A percentile compares a stretch with the other conserved stretches of the same genome.
phyloP scores from a whole-genome alignment of 2,113 vertebrate species.

The Trematocara nigrifrons region DNA sequence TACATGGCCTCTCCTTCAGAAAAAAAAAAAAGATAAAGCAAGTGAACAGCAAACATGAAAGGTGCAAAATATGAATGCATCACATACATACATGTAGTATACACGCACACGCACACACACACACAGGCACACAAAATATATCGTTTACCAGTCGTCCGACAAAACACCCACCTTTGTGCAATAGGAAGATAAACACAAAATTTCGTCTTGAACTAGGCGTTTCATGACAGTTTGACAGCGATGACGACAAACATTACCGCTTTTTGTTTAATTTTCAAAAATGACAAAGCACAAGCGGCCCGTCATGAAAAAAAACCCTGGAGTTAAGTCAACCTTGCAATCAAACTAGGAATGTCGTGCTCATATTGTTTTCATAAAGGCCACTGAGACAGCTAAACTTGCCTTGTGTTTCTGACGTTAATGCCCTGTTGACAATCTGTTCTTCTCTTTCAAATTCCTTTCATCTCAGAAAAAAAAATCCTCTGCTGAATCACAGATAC shows the following conservation, averaged over 20 bases:
- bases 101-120: background rate
- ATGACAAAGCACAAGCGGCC: constrained; percentile 24
- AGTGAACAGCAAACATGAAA: constrained; percentile 3
- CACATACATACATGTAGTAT: constrained; percentile 42
- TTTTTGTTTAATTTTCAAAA: background rate
- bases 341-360: constrained; percentile 39
- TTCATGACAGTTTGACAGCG: constrained; percentile 73
- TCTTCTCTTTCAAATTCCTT: background rate
- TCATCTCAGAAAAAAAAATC: background rate
- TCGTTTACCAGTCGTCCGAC: constrained; percentile 72
- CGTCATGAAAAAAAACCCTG: constrained; percentile 26
- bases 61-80: constrained; percentile 66
- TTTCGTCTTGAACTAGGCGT: constrained; percentile 77
- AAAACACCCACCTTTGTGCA: constrained; percentile 82
- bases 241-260: constrained; percentile 2
- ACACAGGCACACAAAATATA: constrained; percentile 1
- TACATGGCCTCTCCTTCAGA: constrained; percentile 39
- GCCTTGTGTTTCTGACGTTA: constrained; percentile 36
- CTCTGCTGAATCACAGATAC: background rate
- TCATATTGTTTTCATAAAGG: constrained; percentile 63
- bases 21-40: background rate
- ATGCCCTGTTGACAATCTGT: constrained; percentile 48
- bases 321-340: constrained; percentile 19
- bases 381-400: constrained; percentile 65
- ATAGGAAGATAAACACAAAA: constrained; percentile 85